Percentiles rank a stretch among this genome's conserved stretches.
phyloP scores from a whole-genome alignment of 2,113 vertebrate species.

The Nicator chloris region DNA sequence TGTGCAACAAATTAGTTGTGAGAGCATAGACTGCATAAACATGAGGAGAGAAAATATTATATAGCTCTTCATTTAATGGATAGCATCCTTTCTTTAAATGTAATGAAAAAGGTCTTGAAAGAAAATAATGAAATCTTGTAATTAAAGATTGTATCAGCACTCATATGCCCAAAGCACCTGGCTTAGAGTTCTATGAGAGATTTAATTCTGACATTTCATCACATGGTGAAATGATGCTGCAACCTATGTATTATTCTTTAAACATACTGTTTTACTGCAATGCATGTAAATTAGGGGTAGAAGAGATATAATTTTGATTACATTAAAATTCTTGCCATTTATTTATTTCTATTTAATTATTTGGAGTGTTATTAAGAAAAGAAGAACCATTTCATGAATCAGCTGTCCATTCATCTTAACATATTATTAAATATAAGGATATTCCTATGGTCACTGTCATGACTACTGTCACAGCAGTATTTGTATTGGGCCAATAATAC shows the following conservation, averaged over 20 bases:
- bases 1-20: neutral
- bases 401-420: neutral
- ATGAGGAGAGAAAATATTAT: neutral
- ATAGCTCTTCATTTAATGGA: neutral
- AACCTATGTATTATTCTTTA: neutral
- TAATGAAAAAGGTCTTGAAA: neutral
- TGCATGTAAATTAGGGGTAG: neutral
- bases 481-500: neutral
- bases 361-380: neutral
- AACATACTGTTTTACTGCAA: neutral
- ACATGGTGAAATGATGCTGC: neutral
- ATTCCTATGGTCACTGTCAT: neutral
- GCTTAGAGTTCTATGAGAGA: neutral
- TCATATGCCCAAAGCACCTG: neutral
- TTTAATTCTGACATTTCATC: neutral
- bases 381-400: neutral
- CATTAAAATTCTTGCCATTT: neutral
- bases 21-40: neutral
- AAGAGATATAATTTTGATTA: neutral
- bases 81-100: neutral
- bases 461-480: neutral
- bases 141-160: conserved; percentile 17
- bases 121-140: conserved; percentile 16
- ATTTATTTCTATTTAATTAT: neutral
- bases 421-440: neutral